phyloP scores from a whole-genome alignment of 2,113 vertebrate species.

The Calidris pygmaea region DNA sequence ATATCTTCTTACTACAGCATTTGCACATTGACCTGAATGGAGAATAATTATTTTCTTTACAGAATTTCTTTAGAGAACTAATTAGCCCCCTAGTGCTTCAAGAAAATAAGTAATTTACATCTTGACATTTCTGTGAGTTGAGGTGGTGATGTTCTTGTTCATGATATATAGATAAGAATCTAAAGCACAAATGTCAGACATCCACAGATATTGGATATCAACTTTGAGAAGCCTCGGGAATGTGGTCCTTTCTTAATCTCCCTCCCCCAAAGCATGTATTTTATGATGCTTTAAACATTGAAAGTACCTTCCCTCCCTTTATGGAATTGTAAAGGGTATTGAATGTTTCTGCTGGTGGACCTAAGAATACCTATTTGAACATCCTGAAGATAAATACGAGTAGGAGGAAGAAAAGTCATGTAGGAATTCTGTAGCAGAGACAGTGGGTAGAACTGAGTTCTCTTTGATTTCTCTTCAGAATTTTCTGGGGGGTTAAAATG shows the following conservation, averaged over 20 bases:
- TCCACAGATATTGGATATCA: background rate
- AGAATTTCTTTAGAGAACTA: background rate
- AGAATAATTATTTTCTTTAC: background rate
- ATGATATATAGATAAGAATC: background rate
- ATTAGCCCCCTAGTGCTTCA: background rate
- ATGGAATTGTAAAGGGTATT: background rate
- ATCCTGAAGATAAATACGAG: background rate
- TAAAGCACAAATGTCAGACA: background rate
- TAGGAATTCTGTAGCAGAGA: background rate
- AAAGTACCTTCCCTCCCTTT: background rate
- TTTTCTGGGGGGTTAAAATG: background rate
- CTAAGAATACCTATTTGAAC: background rate
- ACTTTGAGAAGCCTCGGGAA: background rate
- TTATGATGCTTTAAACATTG: background rate
- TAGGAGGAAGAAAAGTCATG: rapidly evolving
- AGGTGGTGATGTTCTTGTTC: background rate
- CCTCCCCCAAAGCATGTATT: background rate
- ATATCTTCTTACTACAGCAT: background rate
- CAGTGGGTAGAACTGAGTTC: background rate
- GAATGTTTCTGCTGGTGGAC: background rate
- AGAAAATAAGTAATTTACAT: background rate
- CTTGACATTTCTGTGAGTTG: background rate
- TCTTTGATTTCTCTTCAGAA: background rate
- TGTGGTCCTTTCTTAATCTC: background rate
- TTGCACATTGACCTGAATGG: background rate